Conservation (phyloP, 2,113 vertebrate genomes). For the Edolisoma coerulescens region DNA sequence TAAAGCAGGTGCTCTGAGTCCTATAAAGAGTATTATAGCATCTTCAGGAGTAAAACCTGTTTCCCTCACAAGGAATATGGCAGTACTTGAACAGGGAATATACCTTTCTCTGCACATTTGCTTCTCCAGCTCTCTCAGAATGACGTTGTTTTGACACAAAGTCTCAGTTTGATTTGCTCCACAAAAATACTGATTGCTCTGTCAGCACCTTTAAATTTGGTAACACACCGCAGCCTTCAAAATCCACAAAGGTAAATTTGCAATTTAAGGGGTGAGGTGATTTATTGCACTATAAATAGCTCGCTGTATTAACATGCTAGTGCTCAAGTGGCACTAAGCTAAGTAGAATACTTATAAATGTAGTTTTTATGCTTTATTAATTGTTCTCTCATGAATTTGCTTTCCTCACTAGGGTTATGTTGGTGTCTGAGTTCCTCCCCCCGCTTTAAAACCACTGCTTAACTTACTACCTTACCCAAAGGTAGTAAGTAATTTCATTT, state of each 20-base stretch:
- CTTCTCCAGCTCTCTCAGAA: neutral
- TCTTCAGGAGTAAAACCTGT: neutral
- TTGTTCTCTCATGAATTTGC: neutral
- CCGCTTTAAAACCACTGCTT: neutral
- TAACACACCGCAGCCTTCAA: neutral
- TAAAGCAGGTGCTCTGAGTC: neutral
- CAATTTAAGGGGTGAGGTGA: neutral
- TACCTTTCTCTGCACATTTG: neutral
- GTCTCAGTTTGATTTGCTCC: neutral
- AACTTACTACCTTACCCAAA: neutral
- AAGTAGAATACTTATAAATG: neutral
- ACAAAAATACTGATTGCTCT: neutral
- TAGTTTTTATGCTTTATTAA: neutral
- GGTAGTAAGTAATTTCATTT: neutral
- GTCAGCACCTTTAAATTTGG: slow-evolving; percentile 23
- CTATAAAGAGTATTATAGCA: neutral
- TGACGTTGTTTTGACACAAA: slow-evolving; percentile 10
- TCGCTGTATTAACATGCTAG: neutral
- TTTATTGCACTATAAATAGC: slow-evolving; percentile 9
- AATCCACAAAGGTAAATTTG: neutral
- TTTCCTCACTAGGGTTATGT: neutral
- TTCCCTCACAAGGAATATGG: neutral
- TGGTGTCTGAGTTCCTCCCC: neutral
- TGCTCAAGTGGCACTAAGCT: neutral
- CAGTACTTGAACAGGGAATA: neutral